Base-by-base conservation (phyloP, 2,113 vertebrate species). In the Takifugu bimaculatus region DNA sequence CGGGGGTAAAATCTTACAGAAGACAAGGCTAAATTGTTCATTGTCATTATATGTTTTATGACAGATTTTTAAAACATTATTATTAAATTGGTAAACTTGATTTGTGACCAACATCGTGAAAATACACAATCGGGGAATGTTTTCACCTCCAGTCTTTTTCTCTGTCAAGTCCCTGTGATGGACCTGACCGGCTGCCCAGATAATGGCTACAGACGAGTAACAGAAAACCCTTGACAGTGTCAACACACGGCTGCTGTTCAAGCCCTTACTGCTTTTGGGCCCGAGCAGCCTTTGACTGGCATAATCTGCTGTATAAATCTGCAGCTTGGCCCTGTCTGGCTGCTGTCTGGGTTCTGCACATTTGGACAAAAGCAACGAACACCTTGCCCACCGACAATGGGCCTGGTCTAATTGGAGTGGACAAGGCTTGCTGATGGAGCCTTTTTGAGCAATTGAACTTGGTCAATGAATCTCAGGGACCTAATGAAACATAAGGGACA, bases 251-350 rank as follows among this genome's bases (percentile, higher is more conserved):
- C 81, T 55, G 35, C 78, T 87, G 74, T 88, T 70, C 83, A 91
- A 89, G 91, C 78, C 63, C 65, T 50, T 51, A 54, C 77, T 58
- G 81, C 80, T 12, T 88, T 88, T 85, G 81, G 78, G 78, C 78
- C 84, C 75, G 84, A 85, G 88, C 85, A 74, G 72, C 87, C 81
- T 87, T 82, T 91, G 88, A 91, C 78, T 50, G 68, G 25, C 28
- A 54, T 89, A 91, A 93, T 84, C 88, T 92, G 86, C 88, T 88
- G 79, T 83, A 67, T 64, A 91, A 88, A 92, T 89, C 85, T 88
- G 77, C 78, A 86, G 85, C 79, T 85, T 85, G 88, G 85, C 83
- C 42, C 85, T 90, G 85, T 92, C 90, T 93, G 86, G 85, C 69
- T 52, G 63, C 88, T 90, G 88, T 92, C 88, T 93, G 91, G 83